Conservation (phyloP, 92 coral and sea anemone species). For the Metridium senile region DNA sequence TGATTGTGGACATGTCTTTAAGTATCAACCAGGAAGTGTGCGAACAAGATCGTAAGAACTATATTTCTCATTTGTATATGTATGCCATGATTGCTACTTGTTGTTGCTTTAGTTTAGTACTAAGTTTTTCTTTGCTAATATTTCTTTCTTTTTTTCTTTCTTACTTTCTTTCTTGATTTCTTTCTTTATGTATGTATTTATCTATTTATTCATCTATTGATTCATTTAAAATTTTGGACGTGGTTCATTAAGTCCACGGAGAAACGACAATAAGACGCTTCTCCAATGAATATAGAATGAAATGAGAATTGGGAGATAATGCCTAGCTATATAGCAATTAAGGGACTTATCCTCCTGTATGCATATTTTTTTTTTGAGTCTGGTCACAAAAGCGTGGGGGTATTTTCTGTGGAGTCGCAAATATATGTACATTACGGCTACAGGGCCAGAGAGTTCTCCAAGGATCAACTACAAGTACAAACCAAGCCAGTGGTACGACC, state of each 20-base stretch:
- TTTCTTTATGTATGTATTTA: too few species aligned
- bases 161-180: too few species aligned
- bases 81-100: too few species aligned
- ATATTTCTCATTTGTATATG: too few species aligned
- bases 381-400: conserved; percentile 59
- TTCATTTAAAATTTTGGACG: too few species aligned
- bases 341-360: neutral
- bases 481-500: too few species aligned
- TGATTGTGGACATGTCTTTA: conserved; percentile 5
- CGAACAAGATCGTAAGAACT: neutral
- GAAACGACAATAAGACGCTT: neutral
- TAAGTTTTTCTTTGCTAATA: too few species aligned
- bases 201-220: too few species aligned
- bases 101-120: too few species aligned
- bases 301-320: too few species aligned
- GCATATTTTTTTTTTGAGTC: conserved; percentile 1
- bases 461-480: too few species aligned
- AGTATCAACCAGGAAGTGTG: conserved; percentile 8
- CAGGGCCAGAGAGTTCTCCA: conserved; percentile 8
- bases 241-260: neutral
- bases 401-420: conserved; percentile 20
- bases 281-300: neutral
- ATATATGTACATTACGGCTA: conserved; percentile 22
- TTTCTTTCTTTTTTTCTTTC: too few species aligned
- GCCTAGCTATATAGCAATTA: neutral